phyloP scores from a whole-genome alignment of 2,113 vertebrate species.

The Myotis lucifugus region DNA sequence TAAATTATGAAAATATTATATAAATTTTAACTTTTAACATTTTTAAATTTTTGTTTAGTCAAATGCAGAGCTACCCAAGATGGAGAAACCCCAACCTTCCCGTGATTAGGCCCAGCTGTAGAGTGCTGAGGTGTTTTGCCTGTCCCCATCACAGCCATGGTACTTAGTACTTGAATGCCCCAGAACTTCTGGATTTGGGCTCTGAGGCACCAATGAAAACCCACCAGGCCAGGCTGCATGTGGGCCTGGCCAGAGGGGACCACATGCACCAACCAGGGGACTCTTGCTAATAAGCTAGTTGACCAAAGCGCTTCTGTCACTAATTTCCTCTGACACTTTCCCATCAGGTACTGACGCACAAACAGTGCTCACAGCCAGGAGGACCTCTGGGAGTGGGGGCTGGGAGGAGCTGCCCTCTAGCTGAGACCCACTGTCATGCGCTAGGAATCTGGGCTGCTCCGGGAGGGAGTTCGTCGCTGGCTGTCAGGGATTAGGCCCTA shows the following conservation, averaged over 20 bases:
- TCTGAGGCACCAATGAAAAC: neutral
- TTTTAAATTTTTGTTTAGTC: conserved; percentile 39
- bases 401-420: neutral
- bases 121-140: accelerated
- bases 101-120: neutral
- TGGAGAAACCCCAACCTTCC: neutral
- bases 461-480: neutral
- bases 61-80: neutral
- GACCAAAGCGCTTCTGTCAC: neutral
- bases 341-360: too few species aligned
- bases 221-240: accelerated
- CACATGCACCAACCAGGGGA: accelerated
- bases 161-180: neutral
- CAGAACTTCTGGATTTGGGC: neutral
- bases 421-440: accelerated
- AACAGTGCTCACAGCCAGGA: neutral
- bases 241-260: too few species aligned
- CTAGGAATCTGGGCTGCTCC: accelerated
- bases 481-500: neutral
- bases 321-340: neutral
- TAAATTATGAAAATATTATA: conserved; percentile 64
- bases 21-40: conserved; percentile 62
- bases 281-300: neutral
- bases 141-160: neutral
- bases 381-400: neutral